Evolutionary conservation across 2,113 vertebrate species (phyloP).

Genomic region (Dromiciops gliroides): DNA sequence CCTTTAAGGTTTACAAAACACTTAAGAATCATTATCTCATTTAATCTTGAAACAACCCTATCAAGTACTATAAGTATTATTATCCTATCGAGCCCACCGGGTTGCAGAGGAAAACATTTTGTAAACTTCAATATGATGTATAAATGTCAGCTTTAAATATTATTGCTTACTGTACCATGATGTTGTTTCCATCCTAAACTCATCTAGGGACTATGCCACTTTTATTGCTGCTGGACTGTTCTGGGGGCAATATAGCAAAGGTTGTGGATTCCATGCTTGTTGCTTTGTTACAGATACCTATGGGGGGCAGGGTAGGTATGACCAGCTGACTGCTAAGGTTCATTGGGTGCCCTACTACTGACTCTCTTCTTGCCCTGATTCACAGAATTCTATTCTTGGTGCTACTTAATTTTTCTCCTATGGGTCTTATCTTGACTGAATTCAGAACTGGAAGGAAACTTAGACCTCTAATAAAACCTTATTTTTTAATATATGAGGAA

Average conservation of each 20-base stretch:
- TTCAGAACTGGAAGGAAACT: background rate
- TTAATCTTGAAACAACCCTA: background rate
- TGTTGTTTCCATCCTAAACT: background rate
- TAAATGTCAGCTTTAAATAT: background rate
- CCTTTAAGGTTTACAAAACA: background rate
- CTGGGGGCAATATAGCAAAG: background rate
- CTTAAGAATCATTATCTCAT: background rate
- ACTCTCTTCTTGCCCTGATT: background rate
- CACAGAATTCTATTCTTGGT: background rate
- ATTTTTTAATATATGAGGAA: background rate
- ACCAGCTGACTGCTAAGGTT: background rate
- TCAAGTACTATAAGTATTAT: background rate
- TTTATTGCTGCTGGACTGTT: background rate
- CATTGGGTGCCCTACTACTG: background rate
- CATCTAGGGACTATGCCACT: background rate
- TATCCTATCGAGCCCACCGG: background rate
- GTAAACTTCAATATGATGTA: background rate
- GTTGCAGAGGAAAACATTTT: background rate
- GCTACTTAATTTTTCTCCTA: background rate
- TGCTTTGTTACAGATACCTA: background rate
- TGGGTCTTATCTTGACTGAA: background rate
- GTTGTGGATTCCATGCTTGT: background rate
- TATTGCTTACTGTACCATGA: background rate
- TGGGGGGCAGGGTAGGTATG: background rate
- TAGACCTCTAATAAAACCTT: background rate